Percentiles rank a stretch among this genome's conserved stretches.
phyloP scores from a whole-genome alignment of 2,113 vertebrate genomes.

The Chlamydotis undulata region DNA sequence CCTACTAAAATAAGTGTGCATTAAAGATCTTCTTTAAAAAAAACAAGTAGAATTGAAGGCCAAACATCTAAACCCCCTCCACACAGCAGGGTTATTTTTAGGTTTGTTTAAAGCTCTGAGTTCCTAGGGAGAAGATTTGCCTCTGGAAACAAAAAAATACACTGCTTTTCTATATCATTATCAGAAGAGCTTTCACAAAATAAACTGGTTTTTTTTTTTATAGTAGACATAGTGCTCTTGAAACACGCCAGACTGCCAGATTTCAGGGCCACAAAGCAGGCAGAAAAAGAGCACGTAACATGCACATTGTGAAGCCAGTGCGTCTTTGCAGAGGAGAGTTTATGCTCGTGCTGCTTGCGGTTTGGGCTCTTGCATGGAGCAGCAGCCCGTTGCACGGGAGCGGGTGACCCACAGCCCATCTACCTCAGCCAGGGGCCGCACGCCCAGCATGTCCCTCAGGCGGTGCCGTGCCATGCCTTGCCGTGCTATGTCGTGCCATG shows the following conservation, averaged over 20 bases:
- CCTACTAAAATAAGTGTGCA: neutral
- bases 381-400: fast-evolving
- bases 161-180: neutral
- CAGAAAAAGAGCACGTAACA: neutral
- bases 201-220: neutral
- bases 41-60: neutral
- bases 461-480: no score
- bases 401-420: no score
- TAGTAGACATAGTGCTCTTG: neutral
- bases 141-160: neutral
- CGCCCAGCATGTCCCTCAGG: fast-evolving
- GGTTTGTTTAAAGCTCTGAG: neutral
- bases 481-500: neutral
- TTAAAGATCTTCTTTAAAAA: neutral
- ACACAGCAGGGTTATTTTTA: neutral
- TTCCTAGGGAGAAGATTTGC: neutral
- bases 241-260: neutral
- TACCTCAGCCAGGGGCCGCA: fast-evolving
- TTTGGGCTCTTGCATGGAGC: neutral
- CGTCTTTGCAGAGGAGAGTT: neutral
- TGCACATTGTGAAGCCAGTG: neutral
- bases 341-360: neutral
- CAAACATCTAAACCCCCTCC: neutral
- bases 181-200: neutral
- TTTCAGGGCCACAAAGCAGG: neutral